Conservation (phyloP, 2,113 vertebrate species). For the Nothocercus julius region DNA sequence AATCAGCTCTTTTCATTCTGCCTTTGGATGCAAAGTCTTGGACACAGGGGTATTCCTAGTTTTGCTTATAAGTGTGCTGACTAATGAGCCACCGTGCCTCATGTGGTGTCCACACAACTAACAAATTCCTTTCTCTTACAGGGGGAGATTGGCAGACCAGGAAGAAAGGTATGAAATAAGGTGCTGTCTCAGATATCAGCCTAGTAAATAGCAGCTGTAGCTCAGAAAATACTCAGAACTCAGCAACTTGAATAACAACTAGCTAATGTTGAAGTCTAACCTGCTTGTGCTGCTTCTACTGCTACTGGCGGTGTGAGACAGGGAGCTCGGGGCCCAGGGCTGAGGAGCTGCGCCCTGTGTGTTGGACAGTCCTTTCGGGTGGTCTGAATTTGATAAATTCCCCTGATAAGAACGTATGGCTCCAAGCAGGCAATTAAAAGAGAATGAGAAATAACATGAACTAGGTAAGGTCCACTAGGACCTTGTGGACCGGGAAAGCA, state of each 20-base stretch:
- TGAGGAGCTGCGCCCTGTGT: background rate
- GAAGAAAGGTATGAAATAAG: slow-evolving; percentile 90
- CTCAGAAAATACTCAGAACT: background rate
- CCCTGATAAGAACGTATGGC: background rate
- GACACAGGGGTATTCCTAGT: background rate
- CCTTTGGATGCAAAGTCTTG: background rate
- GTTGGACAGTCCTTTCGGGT: background rate
- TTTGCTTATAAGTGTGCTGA: background rate
- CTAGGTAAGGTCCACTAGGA: background rate
- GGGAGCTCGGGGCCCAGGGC: background rate
- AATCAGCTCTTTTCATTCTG: background rate
- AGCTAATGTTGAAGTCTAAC: background rate
- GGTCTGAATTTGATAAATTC: background rate
- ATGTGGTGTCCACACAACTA: background rate
- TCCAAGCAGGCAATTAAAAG: background rate
- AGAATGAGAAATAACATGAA: background rate
- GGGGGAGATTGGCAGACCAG: slow-evolving; percentile 97
- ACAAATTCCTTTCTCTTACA: slow-evolving; percentile 75
- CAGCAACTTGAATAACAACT: background rate
- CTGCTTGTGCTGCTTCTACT: background rate
- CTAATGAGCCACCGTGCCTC: background rate
- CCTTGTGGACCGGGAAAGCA: background rate
- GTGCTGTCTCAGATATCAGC: background rate
- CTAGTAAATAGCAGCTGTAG: background rate
- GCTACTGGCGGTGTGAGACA: background rate